Evolutionary conservation across 2,797 vertebrate genomes (phyloP).

Genomic region (Amblyraja radiata): DNA sequence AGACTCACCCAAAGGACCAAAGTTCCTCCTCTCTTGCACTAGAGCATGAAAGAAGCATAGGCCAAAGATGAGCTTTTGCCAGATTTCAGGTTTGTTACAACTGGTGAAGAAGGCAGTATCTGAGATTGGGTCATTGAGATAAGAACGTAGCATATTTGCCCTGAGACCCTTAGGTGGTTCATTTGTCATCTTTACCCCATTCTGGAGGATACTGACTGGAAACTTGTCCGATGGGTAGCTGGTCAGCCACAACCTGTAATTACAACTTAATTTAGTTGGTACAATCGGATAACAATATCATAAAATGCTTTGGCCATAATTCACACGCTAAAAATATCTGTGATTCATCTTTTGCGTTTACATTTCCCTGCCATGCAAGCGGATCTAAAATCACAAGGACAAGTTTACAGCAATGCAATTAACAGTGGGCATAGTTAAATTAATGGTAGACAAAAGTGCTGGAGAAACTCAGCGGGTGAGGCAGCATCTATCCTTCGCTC

Average conservation of each 20-base stretch:
- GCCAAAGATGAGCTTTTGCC: constrained; percentile 83
- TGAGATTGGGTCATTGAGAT: constrained; percentile 79
- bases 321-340: not conserved
- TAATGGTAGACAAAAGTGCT: not conserved
- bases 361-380: not conserved
- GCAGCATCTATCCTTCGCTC: too few relatives aligned
- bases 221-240: constrained; percentile 91
- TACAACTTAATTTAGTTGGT: not conserved
- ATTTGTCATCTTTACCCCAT: constrained; percentile 92
- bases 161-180: constrained; percentile 85
- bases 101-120: constrained; percentile 73
- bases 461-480: too few relatives aligned
- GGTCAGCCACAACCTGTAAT: constrained; percentile 79
- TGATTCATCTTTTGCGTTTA: not conserved
- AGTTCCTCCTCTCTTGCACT: constrained; percentile 86
- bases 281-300: not conserved
- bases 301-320: not conserved
- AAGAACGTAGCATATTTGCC: constrained; percentile 81
- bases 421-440: not conserved
- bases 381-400: not conserved
- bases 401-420: not conserved
- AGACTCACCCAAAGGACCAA: constrained; percentile 76
- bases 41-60: constrained; percentile 90
- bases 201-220: constrained; percentile 87
- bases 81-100: constrained; percentile 68